Evolutionary conservation across 2,113 vertebrate genomes (phyloP), one percentile per base, ranked within the genome.

Genomic region (Upupa epops): DNA sequence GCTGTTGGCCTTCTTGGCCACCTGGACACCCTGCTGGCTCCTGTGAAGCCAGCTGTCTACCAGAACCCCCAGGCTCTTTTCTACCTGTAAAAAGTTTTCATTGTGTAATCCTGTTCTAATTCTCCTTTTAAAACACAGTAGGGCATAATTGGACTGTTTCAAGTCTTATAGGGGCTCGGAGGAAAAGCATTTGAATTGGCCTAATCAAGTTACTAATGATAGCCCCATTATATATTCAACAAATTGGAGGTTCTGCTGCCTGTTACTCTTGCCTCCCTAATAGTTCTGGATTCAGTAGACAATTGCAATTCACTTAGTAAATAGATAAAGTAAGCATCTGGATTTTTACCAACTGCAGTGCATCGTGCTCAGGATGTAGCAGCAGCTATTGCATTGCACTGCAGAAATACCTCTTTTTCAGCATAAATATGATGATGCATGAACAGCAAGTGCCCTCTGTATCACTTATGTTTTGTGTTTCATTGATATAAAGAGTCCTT

Each of bases 121-220:
- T 48, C 55, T 65, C 64, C 74, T 55, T 52, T 91, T 91, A 71
- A 95, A 93, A 88, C 26, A 59, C n/a, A 63, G n/a, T 73, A 24
- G 45, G 85, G 55, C 59, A 61, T 55, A 78, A 73, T 70, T n/a
- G 73, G 20, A 66, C 36, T 49, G 60, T 76, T 78, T 69, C n/a
- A n/a, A 46, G 45, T 32, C 58, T 51, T 46, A 63, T 49, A 56
- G 71, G 94, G 73, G 51, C 55, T 76, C 61, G 65, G 48, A 77
- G 31, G 73, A 64, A 68, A 75, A 66, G 70, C 59, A 84, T 78
- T 34, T 68, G 58, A 37, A 54, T 54, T 29, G 73, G 54, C 36
- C 78, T 60, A 80, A 91, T 59, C 48, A 72, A 24, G 31, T 84
- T 94, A 56, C 72, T 73, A 89, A 78, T 48, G 77, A 70, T 16